phyloP scores from a whole-genome alignment of 2,113 vertebrate genomes.

The Macroglossus sobrinus region DNA sequence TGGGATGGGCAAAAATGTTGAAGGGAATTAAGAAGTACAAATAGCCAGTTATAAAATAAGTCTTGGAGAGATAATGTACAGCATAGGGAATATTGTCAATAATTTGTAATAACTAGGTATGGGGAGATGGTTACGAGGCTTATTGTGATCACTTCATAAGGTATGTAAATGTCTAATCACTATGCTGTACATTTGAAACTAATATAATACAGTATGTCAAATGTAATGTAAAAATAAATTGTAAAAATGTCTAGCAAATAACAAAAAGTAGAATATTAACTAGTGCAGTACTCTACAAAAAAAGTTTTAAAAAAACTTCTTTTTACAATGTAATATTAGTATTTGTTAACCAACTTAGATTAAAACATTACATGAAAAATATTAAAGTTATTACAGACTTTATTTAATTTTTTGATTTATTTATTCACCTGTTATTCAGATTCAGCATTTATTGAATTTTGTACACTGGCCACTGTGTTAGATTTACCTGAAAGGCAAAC shows the following conservation, averaged over 20 bases:
- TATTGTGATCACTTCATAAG: background rate
- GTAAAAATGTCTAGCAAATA: background rate
- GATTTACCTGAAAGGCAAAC: background rate
- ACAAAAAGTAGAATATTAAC: background rate
- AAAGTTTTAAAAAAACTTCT: background rate
- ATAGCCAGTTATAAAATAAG: background rate
- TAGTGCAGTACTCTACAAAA: background rate
- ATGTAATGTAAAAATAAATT: background rate
- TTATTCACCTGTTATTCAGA: background rate
- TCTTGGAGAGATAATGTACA: background rate
- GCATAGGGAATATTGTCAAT: background rate
- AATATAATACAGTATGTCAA: background rate
- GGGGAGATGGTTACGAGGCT: background rate
- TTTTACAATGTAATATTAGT: background rate
- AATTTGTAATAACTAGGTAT: background rate
- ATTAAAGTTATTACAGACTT: background rate
- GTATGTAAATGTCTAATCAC: background rate
- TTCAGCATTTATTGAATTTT: background rate
- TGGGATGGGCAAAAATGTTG: background rate
- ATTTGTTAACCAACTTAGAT: background rate
- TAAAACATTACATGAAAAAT: slow-evolving; percentile 11
- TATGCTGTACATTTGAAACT: background rate
- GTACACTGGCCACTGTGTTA: background rate
- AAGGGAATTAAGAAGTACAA: background rate
- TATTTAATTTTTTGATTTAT: background rate